Evolutionary conservation across 2,113 vertebrate genomes (phyloP), one percentile per base, ranked within the genome.

Genomic region (Poicephalus meyeri): DNA sequence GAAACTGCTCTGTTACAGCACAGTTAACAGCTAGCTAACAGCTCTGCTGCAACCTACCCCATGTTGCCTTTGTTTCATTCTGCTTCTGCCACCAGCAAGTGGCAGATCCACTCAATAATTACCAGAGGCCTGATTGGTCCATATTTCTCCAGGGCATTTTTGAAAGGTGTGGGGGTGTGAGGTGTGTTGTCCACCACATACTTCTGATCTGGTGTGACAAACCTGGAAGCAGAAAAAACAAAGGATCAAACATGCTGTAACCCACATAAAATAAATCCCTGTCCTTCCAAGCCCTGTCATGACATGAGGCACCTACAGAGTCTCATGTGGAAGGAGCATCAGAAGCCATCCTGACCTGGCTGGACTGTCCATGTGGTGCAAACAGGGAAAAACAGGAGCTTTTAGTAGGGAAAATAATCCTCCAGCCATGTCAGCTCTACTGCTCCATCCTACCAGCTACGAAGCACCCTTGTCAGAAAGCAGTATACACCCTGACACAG

Each of bases 141-240:
- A 0, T 99, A 99, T 88, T 99, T 99, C 96, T 99, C 99, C 98
- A 99, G 96, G 64, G 99, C 99, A 2, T 99, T 99, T 98, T 99
- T 99, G 96, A 99, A 99, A 0, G 99, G 99, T 0, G 99, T 99
- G 1, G 99, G 99, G 1, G 99, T 99, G 28, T 99, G 98, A 23
- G 99, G 99, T 3, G 98, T 99, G 41, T 97, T 98, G 77, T 99
- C 98, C 78, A 98, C 97, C 35, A 98, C 97, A 2, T 98, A 99
- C 70, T 99, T 99, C 97, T 99, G 99, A 91, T 99, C 99, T 35
- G 99, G 99, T 46, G 99, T 99, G 26, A 99, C 98, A 91, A 99
- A 99, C 60, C 99, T 99, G 94, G 37, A 91, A 95, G 31, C 7
- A 82, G 39, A 91, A 69, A 58, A 58, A 15, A 41, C 2, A 4